These are phyloP conservation scores for Trachurus trachurus DNA, from an alignment of 2,797 vertebrate species.

Conservation along the genomic window DNA sequence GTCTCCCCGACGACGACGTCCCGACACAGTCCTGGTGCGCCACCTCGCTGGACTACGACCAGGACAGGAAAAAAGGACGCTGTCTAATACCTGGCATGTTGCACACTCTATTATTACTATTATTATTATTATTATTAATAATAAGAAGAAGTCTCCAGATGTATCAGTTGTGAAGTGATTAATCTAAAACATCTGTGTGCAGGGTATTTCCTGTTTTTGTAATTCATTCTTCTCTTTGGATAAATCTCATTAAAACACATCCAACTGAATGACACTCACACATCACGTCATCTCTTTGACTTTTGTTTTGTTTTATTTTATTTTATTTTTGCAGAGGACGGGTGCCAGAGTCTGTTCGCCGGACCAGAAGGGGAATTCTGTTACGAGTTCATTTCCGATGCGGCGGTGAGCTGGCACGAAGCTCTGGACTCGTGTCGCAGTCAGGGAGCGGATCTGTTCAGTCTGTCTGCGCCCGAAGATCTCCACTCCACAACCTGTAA, in stretches of 20 bases:
- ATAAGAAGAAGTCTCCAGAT: background rate
- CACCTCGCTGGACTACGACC: slow-evolving; percentile 86
- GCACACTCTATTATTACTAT: background rate
- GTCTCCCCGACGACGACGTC: slow-evolving; percentile 76
- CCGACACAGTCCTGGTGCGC: slow-evolving; percentile 88
- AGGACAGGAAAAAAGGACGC: slow-evolving; percentile 86
- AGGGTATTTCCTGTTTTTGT: background rate
- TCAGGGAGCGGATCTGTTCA: slow-evolving; percentile 94
- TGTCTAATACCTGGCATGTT: slow-evolving; percentile 91
- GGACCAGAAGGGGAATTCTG: slow-evolving; percentile 84
- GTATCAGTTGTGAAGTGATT: background rate
- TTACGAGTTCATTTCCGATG: slow-evolving; percentile 91
- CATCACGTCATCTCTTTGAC: slow-evolving; percentile 31
- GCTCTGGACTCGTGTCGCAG: slow-evolving; percentile 93
- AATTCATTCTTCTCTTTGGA: background rate
- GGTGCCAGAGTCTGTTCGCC: slow-evolving; percentile 88
- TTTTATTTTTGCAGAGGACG: slow-evolving; percentile 85
- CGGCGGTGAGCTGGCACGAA: slow-evolving; percentile 92
- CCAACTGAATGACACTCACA: background rate
- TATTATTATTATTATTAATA: background rate
- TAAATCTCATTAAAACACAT: background rate
- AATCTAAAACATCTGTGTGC: background rate
- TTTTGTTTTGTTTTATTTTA: too few relatives aligned
- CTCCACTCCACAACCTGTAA: slow-evolving; percentile 79
- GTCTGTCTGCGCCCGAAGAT: slow-evolving; percentile 83